These are phyloP conservation scores for Netelia melanura DNA, from an alignment of 2,888 invertebrate genomes.

Conservation along the genomic window DNA sequence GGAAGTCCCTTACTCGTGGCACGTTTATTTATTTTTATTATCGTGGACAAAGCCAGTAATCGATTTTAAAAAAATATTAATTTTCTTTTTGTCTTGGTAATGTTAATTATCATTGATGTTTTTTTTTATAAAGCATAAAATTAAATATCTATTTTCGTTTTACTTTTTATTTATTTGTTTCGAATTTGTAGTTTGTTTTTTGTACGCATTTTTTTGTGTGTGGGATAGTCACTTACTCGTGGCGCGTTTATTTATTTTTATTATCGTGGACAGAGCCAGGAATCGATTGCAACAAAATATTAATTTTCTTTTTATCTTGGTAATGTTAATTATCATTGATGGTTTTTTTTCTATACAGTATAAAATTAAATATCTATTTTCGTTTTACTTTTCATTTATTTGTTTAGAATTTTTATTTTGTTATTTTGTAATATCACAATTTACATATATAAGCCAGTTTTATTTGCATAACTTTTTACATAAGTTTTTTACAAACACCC, in stretches of 20 bases:
- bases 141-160: background rate
- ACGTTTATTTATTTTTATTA: conserved; percentile 27
- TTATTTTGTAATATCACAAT: background rate
- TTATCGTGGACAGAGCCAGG: background rate
- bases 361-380: background rate
- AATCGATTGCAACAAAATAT: background rate
- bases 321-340: background rate
- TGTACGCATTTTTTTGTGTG: background rate
- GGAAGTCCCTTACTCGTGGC: background rate
- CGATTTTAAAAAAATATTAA: background rate
- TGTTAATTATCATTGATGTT: background rate
- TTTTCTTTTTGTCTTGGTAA: background rate
- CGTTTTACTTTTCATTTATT: background rate
- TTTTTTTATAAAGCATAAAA: background rate
- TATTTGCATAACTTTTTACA: too few relatives aligned
- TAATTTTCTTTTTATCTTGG: conserved; percentile 1
- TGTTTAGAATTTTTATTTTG: background rate
- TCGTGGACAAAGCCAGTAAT: background rate
- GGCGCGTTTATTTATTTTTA: conserved; percentile 23
- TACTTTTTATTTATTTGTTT: background rate
- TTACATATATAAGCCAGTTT: too few relatives aligned
- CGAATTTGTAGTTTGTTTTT: background rate
- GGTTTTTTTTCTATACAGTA: background rate
- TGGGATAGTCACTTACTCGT: background rate
- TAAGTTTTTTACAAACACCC: too few relatives aligned